phyloP scores from a whole-genome alignment of 2,888 invertebrate genomes.

The Drosophila kambysellisi region DNA sequence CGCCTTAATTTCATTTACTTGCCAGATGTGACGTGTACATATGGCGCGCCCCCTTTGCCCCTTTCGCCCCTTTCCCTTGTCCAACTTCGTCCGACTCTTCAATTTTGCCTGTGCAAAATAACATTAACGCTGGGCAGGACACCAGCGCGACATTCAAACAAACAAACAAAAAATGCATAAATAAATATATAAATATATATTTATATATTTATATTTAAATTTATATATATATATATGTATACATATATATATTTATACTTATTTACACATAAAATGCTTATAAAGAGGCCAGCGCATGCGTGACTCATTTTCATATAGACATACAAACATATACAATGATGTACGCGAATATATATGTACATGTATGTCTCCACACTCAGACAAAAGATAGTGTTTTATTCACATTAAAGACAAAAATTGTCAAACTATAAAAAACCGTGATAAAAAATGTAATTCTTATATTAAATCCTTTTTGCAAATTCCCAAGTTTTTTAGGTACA shows the following conservation, averaged over 20 bases:
- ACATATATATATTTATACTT: background rate
- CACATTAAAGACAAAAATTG: background rate
- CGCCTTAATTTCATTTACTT: conserved; percentile 61
- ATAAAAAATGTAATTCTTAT: background rate
- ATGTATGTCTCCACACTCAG: background rate
- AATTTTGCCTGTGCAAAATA: conserved; percentile 38
- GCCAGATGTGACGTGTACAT: conserved; percentile 44
- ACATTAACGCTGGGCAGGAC: conserved; percentile 56
- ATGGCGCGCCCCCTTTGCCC: conserved; percentile 17
- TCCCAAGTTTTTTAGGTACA: background rate
- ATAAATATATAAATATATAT: background rate
- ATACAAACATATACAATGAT: background rate
- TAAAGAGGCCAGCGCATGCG: conserved; percentile 50
- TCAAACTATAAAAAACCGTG: no score
- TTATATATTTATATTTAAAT: no score
- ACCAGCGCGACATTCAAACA: background rate
- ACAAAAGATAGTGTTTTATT: background rate
- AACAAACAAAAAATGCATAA: background rate
- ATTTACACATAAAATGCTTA: conserved; percentile 6
- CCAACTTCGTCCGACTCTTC: background rate
- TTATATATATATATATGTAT: background rate
- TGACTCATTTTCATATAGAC: conserved; percentile 59
- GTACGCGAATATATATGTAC: background rate
- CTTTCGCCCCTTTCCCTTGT: background rate
- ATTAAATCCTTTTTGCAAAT: background rate